phyloP scores from a whole-genome alignment of 2,888 invertebrate genomes.

The Caenorhabditis sp. region DNA sequence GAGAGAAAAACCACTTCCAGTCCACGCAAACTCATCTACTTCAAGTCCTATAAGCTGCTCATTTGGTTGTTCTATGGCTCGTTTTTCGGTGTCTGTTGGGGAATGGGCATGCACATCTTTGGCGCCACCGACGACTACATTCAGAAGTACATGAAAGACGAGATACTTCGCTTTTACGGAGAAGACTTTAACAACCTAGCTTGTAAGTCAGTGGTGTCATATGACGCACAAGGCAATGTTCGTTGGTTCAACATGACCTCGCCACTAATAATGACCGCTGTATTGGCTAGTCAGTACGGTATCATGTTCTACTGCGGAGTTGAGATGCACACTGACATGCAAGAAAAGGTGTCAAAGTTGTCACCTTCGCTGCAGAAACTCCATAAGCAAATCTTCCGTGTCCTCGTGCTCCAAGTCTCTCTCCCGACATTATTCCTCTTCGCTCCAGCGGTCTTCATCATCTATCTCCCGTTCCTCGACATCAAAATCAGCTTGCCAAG shows the following conservation, averaged over 20 bases:
- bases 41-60: slow-evolving; percentile 20
- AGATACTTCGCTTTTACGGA: slow-evolving; percentile 11
- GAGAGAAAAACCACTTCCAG: neutral
- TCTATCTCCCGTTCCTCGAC: slow-evolving; percentile 12
- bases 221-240: neutral
- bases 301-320: slow-evolving; percentile 32
- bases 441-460: slow-evolving; percentile 15
- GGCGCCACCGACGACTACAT: slow-evolving; percentile 16
- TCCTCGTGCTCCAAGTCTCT: slow-evolving; percentile 25
- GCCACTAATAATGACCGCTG: neutral
- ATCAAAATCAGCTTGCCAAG: slow-evolving; percentile 15
- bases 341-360: neutral
- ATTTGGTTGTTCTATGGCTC: neutral
- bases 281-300: slow-evolving; percentile 23
- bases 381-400: slow-evolving; percentile 30
- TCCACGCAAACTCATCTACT: slow-evolving; percentile 8
- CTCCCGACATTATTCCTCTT: slow-evolving; percentile 13
- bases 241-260: slow-evolving; percentile 11
- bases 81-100: slow-evolving; percentile 26
- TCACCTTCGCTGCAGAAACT: slow-evolving; percentile 1
- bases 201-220: slow-evolving; percentile 18
- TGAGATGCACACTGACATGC: slow-evolving; percentile 23
- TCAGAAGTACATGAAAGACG: slow-evolving; percentile 10
- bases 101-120: slow-evolving; percentile 13
- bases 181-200: slow-evolving; percentile 1